These are phyloP conservation scores for Agrilus cyanescens DNA, from an alignment of 2,888 invertebrate species.

Conservation along the genomic window DNA sequence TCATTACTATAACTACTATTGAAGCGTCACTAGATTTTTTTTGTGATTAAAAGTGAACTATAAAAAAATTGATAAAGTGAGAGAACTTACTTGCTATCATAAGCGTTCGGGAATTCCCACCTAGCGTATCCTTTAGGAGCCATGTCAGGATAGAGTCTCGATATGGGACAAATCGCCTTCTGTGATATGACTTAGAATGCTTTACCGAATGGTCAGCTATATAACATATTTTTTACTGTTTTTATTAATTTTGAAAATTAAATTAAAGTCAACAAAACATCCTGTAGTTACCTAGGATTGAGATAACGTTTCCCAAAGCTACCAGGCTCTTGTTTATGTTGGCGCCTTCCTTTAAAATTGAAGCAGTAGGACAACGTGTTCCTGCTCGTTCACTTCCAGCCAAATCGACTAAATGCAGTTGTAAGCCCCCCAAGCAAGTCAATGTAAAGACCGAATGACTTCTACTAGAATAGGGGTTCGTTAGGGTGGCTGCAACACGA, in stretches of 20 bases:
- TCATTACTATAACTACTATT: neutral
- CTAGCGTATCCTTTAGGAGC: slow-evolving; percentile 69
- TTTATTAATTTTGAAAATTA: too few species aligned
- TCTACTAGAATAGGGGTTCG: slow-evolving; percentile 58
- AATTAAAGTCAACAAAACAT: neutral
- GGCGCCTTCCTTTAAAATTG: slow-evolving; percentile 47
- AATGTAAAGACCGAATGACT: slow-evolving; percentile 64
- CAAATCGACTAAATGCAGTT: slow-evolving; percentile 48
- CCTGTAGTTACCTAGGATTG: slow-evolving; percentile 53
- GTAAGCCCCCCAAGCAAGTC: slow-evolving; percentile 49
- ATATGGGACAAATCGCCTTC: slow-evolving; percentile 57
- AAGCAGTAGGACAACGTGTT: slow-evolving; percentile 33
- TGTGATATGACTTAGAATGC: slow-evolving; percentile 19
- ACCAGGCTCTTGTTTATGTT: slow-evolving; percentile 74
- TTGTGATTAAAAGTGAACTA: neutral
- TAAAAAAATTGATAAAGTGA: neutral
- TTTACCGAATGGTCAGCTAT: slow-evolving; percentile 34
- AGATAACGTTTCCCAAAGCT: slow-evolving; percentile 71
- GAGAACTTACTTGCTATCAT: slow-evolving; percentile 62
- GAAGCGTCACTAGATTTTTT: neutral
- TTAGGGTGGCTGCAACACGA: slow-evolving; percentile 57
- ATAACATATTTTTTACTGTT: neutral
- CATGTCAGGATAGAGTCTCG: slow-evolving; percentile 71
- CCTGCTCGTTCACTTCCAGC: slow-evolving; percentile 59
- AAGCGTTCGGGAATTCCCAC: slow-evolving; percentile 65